phyloP scores from a whole-genome alignment of 2,888 invertebrate species.

The Ormyrus thymus region DNA sequence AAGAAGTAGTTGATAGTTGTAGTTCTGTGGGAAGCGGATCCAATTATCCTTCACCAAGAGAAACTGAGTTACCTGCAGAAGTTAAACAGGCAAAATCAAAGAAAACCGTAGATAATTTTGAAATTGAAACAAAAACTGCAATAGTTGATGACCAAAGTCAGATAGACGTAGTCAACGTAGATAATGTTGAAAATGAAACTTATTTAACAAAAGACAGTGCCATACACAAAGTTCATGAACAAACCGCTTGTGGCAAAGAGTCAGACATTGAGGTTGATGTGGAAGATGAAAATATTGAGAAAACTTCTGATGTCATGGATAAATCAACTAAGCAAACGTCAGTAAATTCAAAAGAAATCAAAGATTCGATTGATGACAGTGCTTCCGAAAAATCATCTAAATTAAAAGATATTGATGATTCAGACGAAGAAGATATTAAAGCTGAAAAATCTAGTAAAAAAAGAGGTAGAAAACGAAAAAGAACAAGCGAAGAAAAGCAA shows the following conservation, averaged over 20 bases:
- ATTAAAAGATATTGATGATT: slow-evolving; percentile 3
- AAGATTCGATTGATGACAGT: slow-evolving; percentile 21
- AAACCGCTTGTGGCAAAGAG: slow-evolving; percentile 6
- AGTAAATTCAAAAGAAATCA: not conserved
- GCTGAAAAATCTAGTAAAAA: slow-evolving; percentile 14
- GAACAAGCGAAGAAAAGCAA: slow-evolving; percentile 9
- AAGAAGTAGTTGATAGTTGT: slow-evolving; percentile 49
- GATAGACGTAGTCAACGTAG: not conserved
- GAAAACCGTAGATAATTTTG: not conserved
- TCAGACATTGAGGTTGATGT: slow-evolving; percentile 2
- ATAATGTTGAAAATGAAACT: not conserved
- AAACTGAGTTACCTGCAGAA: slow-evolving; percentile 18
- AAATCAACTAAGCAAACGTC: slow-evolving; percentile 1
- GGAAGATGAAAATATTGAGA: not conserved
- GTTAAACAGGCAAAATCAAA: slow-evolving; percentile 23
- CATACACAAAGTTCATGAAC: not conserved
- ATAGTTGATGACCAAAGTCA: not conserved
- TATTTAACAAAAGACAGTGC: slow-evolving; percentile 6
- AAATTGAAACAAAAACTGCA: slow-evolving; percentile 8
- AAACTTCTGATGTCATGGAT: not conserved
- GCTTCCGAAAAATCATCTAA: slow-evolving; percentile 31
- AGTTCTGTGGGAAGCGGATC: slow-evolving; percentile 49
- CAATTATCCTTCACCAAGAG: slow-evolving; percentile 48
- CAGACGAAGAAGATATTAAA: slow-evolving; percentile 37
- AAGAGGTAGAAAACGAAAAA: slow-evolving; percentile 40